Evolutionary conservation across 2,113 vertebrate genomes (phyloP).

Genomic region (Notarius quadriscutis): DNA sequence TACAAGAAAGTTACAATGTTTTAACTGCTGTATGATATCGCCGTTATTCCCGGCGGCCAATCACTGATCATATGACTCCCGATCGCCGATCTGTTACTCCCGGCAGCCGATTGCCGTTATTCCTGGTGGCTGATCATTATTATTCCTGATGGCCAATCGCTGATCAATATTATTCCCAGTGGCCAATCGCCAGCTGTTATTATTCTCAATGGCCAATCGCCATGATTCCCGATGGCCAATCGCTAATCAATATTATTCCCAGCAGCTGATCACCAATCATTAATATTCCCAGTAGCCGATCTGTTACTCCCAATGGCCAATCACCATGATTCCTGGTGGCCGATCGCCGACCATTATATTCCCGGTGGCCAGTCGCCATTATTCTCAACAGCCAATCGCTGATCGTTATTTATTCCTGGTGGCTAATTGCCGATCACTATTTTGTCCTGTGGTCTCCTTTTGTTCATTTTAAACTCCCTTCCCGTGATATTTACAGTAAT

Average conservation of each 20-base stretch:
- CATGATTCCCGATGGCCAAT: background rate
- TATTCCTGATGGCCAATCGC: background rate
- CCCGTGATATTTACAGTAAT: too few species aligned
- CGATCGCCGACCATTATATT: background rate
- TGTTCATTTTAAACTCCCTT: too few species aligned
- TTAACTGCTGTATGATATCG: background rate
- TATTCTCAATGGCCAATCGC: background rate
- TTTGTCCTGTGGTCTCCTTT: too few species aligned
- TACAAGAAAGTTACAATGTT: background rate
- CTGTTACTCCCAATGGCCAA: too few species aligned
- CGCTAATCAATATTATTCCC: background rate
- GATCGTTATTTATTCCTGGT: background rate
- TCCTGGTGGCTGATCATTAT: background rate
- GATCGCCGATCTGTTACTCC: background rate
- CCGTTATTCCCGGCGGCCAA: background rate
- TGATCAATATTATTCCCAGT: background rate
- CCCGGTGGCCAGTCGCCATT: background rate
- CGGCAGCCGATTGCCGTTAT: background rate
- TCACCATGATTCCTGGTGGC: too few species aligned
- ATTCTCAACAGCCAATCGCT: background rate
- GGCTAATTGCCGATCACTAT: background rate
- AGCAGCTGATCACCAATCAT: background rate
- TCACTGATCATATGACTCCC: background rate
- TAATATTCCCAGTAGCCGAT: background rate
- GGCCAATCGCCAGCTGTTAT: background rate